phyloP scores from a whole-genome alignment of 1,140 invertebrate species.

The Orussus abietinus region DNA sequence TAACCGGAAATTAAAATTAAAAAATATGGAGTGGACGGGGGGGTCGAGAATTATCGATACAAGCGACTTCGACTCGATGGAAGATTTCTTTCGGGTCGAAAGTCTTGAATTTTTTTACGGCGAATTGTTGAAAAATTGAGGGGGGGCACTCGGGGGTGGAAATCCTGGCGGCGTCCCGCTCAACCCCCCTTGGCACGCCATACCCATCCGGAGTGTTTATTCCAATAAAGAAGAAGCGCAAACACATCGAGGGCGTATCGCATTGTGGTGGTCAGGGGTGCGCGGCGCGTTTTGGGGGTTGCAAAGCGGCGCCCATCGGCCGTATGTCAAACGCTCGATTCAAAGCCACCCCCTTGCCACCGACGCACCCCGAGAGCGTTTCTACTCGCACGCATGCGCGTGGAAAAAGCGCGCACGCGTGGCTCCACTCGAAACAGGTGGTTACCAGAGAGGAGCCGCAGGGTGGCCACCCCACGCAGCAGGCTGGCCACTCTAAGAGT shows the following conservation, averaged over 20 bases:
- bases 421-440: slow-evolving; percentile 45
- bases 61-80: no score
- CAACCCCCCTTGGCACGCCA: no score
- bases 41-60: no score
- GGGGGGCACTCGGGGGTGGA: no score
- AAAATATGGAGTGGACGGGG: no score
- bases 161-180: no score
- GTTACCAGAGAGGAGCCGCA: slow-evolving; percentile 35
- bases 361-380: slow-evolving; percentile 18
- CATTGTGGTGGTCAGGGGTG: slow-evolving; percentile 25
- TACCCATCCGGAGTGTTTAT: slow-evolving; percentile 29
- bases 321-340: slow-evolving; percentile 36
- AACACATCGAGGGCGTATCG: slow-evolving; percentile 35
- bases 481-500: slow-evolving; percentile 43
- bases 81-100: no score
- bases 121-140: no score
- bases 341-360: no score
- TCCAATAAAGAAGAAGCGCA: slow-evolving; percentile 34
- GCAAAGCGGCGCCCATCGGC: slow-evolving; percentile 29
- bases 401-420: slow-evolving; percentile 5
- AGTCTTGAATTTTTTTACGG: no score
- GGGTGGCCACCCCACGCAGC: slow-evolving; percentile 27
- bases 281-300: slow-evolving; percentile 22
- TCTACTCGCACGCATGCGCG: slow-evolving; percentile 9
- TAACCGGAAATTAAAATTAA: no score